Evolutionary conservation across 35 echinoderm and acorn worm species (phyloP).

Genomic region (Ophiothrix spiculata): DNA sequence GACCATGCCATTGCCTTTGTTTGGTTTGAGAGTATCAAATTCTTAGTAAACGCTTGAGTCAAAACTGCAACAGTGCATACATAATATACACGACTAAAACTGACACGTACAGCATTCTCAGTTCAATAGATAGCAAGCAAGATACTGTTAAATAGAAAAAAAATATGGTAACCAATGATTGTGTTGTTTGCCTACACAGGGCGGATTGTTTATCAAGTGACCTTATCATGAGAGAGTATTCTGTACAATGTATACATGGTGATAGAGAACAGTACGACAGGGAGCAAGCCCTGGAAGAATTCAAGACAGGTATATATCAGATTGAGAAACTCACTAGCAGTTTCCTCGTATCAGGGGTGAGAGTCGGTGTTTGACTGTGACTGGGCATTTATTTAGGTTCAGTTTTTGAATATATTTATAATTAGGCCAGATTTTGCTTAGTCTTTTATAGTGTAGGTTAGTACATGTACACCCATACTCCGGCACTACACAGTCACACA

Average conservation of each 20-base stretch:
- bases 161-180: no score
- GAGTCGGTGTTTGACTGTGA: background rate
- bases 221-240: constrained; percentile 43
- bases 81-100: no score
- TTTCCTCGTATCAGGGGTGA: background rate
- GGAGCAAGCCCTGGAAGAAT: constrained; percentile 78
- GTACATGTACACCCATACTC: no score
- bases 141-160: no score
- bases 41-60: no score
- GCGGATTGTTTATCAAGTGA: constrained; percentile 81
- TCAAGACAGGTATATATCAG: constrained; percentile 96
- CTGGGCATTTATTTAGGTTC: background rate
- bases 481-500: background rate
- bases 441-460: background rate
- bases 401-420: background rate
- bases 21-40: no score
- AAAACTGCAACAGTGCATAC: background rate
- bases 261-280: constrained; percentile 86
- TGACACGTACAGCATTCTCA: no score
- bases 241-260: constrained; percentile 91
- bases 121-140: no score
- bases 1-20: no score
- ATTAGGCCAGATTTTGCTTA: background rate
- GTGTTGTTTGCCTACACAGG: constrained; percentile 33
- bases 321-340: background rate